A percentile compares a stretch with the other conserved stretches of the same genome.
phyloP scores from a whole-genome alignment of 2,113 vertebrate genomes.

The Bujurquina vittata region DNA sequence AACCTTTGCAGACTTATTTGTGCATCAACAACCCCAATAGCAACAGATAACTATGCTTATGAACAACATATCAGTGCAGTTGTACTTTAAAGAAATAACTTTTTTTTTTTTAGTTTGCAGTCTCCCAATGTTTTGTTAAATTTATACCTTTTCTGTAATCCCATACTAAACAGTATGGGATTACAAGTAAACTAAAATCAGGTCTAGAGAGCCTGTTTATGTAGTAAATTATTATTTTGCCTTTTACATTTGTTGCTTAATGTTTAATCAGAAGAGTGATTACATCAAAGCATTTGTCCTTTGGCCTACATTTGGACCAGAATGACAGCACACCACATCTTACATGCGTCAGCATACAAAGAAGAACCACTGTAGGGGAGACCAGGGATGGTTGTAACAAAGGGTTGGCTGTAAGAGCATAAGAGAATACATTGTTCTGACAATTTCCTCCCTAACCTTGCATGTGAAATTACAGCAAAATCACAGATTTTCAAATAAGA shows the following conservation, averaged over 20 bases:
- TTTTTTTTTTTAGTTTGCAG: background rate
- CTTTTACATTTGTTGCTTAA: conserved; percentile 47
- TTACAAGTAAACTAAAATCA: background rate
- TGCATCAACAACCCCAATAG: no score
- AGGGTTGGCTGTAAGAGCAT: background rate
- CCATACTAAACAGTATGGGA: background rate
- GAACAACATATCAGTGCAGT: background rate
- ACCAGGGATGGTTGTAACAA: background rate
- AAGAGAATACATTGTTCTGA: background rate
- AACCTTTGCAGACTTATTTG: background rate
- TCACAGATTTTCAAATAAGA: background rate
- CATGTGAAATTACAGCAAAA: background rate
- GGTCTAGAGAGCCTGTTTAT: background rate
- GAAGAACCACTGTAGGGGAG: background rate
- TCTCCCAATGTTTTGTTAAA: background rate
- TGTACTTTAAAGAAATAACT: background rate
- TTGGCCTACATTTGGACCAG: conserved; percentile 13
- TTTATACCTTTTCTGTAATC: background rate
- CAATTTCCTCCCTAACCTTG: background rate
- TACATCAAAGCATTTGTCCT: conserved; percentile 26
- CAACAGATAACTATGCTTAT: no score
- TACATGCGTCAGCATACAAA: background rate
- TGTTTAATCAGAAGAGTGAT: conserved; percentile 28
- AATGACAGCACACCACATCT: background rate
- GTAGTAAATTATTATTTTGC: conserved; percentile 38